Evolutionary conservation across 2,113 vertebrate species (phyloP).

Genomic region (Triplophysa siluroides): DNA sequence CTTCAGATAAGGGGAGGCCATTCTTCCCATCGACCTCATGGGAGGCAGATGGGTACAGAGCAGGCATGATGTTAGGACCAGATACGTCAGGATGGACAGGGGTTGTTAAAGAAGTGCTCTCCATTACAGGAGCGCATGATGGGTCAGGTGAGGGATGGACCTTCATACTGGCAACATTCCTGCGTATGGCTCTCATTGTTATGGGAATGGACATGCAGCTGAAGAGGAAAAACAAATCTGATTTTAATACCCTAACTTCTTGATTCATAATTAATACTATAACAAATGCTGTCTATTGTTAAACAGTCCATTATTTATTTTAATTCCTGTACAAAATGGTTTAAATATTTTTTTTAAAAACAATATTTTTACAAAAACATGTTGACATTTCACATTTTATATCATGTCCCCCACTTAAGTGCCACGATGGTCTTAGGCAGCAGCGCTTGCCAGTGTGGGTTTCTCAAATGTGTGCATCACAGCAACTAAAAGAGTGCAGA

Average conservation of each 20-base stretch:
- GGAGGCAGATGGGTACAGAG: constrained; percentile 23
- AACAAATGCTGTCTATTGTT: too few relatives aligned
- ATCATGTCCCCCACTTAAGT: too few relatives aligned
- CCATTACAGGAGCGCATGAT: neutral
- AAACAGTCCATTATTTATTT: too few relatives aligned
- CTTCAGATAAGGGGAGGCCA: constrained; percentile 25
- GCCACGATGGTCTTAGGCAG: too few relatives aligned
- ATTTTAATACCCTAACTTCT: neutral
- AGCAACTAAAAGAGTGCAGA: too few relatives aligned
- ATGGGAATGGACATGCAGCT: constrained; percentile 83
- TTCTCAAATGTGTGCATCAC: too few relatives aligned
- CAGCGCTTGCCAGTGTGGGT: too few relatives aligned
- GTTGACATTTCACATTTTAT: too few relatives aligned
- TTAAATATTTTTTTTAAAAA: too few relatives aligned
- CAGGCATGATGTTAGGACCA: neutral
- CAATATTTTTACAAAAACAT: too few relatives aligned
- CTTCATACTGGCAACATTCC: constrained; percentile 55
- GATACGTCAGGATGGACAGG: neutral
- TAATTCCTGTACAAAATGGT: too few relatives aligned
- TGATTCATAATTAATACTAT: neutral
- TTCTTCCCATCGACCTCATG: constrained; percentile 53
- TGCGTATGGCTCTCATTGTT: constrained; percentile 75
- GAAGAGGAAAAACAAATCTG: neutral
- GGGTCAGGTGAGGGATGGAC: neutral
- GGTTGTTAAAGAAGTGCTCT: neutral